phyloP scores from a whole-genome alignment of 2,113 vertebrate genomes.

The Alaudala cheleensis region DNA sequence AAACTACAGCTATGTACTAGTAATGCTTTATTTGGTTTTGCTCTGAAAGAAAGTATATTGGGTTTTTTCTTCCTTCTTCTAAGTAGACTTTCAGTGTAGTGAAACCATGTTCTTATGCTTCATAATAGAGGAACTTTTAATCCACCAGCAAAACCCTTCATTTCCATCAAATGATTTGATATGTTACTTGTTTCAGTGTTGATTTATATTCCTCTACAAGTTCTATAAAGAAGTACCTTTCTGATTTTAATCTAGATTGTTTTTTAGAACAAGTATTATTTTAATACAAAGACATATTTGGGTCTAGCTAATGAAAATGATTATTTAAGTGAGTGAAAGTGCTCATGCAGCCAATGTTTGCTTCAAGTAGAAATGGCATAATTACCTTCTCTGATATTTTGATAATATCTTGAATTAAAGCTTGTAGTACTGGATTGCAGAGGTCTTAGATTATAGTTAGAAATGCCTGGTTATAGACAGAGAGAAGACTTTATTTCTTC shows the following conservation, averaged over 20 bases:
- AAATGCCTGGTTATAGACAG: not conserved
- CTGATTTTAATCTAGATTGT: not conserved
- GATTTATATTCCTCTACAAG: not conserved
- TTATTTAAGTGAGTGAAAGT: not conserved
- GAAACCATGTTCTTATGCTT: not conserved
- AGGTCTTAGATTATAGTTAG: not conserved
- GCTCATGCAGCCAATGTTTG: not conserved
- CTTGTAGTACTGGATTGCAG: not conserved
- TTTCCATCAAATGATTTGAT: not conserved
- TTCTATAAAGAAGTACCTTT: not conserved
- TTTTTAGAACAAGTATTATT: not conserved
- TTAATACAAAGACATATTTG: not conserved
- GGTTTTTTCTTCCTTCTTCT: not conserved
- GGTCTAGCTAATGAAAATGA: not conserved
- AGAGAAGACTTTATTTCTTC: not conserved
- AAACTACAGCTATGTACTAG: not conserved
- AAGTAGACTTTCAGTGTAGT: not conserved
- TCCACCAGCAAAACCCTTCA: not conserved
- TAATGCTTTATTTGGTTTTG: not conserved
- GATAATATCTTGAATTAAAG: not conserved
- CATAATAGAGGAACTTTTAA: not conserved
- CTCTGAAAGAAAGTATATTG: not conserved
- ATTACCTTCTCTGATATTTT: not conserved
- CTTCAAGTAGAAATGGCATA: not conserved
- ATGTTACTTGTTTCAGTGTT: not conserved